A percentile compares a stretch with the other conserved stretches of the same genome.
phyloP scores from a whole-genome alignment of 2,888 invertebrate species.

The Dasypogon diadema region DNA sequence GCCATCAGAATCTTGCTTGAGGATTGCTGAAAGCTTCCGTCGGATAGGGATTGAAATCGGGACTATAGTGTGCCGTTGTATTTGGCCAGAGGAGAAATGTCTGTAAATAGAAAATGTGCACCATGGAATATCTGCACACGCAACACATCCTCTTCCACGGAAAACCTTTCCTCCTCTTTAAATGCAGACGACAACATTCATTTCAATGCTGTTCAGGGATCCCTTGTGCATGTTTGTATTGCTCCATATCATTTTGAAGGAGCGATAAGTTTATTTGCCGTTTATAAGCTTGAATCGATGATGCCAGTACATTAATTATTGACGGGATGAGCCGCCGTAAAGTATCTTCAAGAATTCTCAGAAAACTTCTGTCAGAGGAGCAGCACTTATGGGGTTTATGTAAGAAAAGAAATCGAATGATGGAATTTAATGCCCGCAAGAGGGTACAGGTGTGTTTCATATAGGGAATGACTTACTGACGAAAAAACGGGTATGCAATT shows the following conservation, averaged over 20 bases:
- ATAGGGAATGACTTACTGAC: too few species aligned
- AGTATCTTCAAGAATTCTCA: too few species aligned
- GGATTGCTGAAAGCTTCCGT: constrained; percentile 18
- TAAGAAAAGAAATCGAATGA: too few species aligned
- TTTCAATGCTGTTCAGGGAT: constrained; percentile 7
- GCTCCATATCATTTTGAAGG: constrained; percentile 33
- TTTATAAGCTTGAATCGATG: constrained; percentile 31
- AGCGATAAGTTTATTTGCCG: constrained; percentile 45
- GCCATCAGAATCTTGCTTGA: background rate
- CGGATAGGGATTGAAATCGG: background rate
- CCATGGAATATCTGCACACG: constrained; percentile 2
- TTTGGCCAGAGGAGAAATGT: constrained; percentile 4
- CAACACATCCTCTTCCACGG: too few species aligned
- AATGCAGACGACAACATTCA: constrained; percentile 41
- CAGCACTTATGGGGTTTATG: too few species aligned
- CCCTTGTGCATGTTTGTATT: constrained; percentile 12
- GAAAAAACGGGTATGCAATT: too few species aligned
- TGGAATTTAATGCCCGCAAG: too few species aligned
- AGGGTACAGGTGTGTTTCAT: too few species aligned
- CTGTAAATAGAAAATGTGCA: background rate
- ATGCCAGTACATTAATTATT: constrained; percentile 37
- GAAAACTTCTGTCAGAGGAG: too few species aligned
- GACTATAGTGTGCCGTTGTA: background rate
- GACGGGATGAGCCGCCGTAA: background rate
- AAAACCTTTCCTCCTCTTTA: constrained; percentile 4